Conservation (phyloP, 2,113 vertebrate genomes). For the Hyla sarda region DNA sequence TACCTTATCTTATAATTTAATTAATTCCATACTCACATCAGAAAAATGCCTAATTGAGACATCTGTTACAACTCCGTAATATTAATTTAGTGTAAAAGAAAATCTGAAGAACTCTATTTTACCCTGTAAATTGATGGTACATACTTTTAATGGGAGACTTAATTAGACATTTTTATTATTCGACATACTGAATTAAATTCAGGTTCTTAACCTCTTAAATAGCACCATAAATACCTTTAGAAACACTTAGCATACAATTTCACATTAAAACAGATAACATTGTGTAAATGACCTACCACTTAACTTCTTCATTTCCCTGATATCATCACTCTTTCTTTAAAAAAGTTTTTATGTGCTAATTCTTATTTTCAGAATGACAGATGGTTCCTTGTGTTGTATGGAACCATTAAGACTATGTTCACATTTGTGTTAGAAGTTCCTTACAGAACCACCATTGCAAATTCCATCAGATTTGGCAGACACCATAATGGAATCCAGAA, state of each 20-base stretch:
- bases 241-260: conserved; percentile 59
- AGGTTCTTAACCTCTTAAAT: conserved; percentile 59
- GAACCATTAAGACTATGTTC: neutral
- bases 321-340: conserved; percentile 1
- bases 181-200: conserved; percentile 59
- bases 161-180: conserved; percentile 61
- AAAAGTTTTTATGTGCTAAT: conserved; percentile 25
- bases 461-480: neutral
- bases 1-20: conserved; percentile 59
- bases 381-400: neutral
- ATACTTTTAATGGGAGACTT: conserved; percentile 60
- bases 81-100: conserved; percentile 59
- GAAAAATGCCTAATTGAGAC: conserved; percentile 58
- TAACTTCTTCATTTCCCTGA: conserved; percentile 54
- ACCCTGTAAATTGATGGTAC: conserved; percentile 58
- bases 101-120: conserved; percentile 58
- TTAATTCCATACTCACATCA: conserved; percentile 27
- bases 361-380: neutral
- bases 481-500: no score
- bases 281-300: conserved; percentile 57
- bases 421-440: neutral
- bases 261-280: conserved; percentile 55
- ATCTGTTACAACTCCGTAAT: conserved; percentile 58
- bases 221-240: conserved; percentile 59
- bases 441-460: neutral